Conservation (phyloP, 2,113 vertebrate genomes). For the Oncorhynchus gorbuscha region DNA sequence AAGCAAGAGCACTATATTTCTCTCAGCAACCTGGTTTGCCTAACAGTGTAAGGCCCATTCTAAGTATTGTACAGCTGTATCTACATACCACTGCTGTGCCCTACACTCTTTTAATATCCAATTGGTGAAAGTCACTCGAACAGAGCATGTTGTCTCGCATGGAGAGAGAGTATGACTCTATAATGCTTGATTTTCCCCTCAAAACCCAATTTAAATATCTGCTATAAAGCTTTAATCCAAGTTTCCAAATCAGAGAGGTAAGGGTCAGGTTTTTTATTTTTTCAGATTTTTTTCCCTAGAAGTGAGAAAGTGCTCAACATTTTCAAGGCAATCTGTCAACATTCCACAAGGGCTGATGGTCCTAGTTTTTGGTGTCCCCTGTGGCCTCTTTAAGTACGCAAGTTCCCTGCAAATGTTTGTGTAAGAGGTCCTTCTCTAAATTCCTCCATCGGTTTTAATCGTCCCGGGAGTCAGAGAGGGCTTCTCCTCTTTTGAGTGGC, state of each 20-base stretch:
- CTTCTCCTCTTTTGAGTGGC: no score
- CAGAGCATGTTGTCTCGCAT: constrained; percentile 40
- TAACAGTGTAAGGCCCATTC: not conserved
- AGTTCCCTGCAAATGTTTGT: no score
- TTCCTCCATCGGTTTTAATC: no score
- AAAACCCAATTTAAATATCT: not conserved
- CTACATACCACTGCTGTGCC: not conserved
- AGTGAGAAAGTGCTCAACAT: not conserved
- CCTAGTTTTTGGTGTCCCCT: no score
- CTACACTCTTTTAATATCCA: not conserved
- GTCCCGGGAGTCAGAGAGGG: no score
- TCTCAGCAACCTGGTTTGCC: not conserved
- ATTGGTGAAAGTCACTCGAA: not conserved
- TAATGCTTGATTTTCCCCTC: constrained; percentile 13
- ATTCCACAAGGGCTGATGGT: no score
- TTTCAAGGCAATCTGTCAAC: no score
- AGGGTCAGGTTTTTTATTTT: not conserved
- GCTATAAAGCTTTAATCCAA: not conserved
- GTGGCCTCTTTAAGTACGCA: no score
- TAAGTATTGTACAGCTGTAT: not conserved
- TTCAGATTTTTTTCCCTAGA: not conserved
- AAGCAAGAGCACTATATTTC: not conserved
- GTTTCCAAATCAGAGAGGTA: not conserved
- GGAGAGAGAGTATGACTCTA: constrained; percentile 33
- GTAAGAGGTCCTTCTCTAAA: no score